Conservation (phyloP, 2,113 vertebrate genomes). For the Micromys minutus region DNA sequence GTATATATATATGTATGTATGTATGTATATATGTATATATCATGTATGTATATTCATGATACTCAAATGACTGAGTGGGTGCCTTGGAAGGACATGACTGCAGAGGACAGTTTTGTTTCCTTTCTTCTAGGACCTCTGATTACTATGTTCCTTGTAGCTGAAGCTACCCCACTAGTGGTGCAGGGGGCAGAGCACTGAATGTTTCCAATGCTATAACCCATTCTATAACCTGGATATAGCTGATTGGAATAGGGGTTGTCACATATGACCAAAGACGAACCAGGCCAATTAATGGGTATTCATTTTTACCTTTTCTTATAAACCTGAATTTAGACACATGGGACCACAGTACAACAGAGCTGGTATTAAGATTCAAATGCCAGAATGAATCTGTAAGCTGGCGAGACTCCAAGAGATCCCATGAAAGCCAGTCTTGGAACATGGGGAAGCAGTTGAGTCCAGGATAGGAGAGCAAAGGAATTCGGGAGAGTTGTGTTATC, state of each 20-base stretch:
- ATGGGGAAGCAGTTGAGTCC: not conserved
- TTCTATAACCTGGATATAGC: not conserved
- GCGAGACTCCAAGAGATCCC: not conserved
- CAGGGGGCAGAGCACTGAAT: not conserved
- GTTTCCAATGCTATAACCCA: not conserved
- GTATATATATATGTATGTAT: no score
- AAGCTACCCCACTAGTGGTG: not conserved
- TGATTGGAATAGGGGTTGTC: not conserved
- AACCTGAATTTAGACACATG: not conserved
- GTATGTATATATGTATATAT: no score
- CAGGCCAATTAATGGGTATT: not conserved
- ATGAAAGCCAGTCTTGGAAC: not conserved
- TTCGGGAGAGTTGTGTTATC: not conserved
- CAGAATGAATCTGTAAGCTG: not conserved
- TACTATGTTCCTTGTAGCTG: not conserved
- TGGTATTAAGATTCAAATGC: not conserved
- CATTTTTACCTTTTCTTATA: not conserved
- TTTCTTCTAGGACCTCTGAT: not conserved
- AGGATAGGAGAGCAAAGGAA: not conserved
- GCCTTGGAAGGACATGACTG: not conserved
- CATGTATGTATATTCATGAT: no score
- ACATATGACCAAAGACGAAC: not conserved
- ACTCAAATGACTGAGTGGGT: not conserved
- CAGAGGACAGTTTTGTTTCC: not conserved
- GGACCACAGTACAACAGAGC: not conserved